Base-by-base conservation (phyloP, 1,140 invertebrate genomes). In the Trinorchestia longiramus region DNA sequence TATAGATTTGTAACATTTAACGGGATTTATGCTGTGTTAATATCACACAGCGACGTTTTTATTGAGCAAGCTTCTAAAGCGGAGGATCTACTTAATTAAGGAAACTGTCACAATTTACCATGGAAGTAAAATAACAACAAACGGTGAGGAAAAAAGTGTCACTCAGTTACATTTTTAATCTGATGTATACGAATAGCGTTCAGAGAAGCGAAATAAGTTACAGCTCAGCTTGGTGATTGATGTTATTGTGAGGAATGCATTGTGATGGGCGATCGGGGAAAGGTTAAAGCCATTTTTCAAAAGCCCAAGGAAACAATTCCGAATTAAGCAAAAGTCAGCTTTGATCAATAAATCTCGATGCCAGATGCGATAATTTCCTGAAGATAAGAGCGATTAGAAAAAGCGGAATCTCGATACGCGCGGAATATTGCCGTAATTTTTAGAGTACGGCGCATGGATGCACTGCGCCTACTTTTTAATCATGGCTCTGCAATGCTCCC, bases 381-480 rank as follows among this genome's bases (percentile, higher is more conserved):
- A 90, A 41, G 88, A 90, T 90, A 43, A 90, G 43, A 41, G 88
- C 15, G 41, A 19, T 42, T 90, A 43, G 15, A 43, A 43, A 90
- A 90, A 90, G 43, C 43, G 88, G 43, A 41, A 43, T 90, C 41
- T 43, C 41, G 41, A 42, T 90, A 36, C 43, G 92, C 40, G 43
- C 92, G 43, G 92, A 94, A 94, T 43, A 94, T 94, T 94, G 92
- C 92, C 23, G 43, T 94, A 94, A 94, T 94, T 94, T 94, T 94
- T 94, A 6, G 43, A 94, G 92, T 11, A 15, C 43, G 43, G 44
- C 92, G 92, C 92, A 94, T 94, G 92, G 92, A 94, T 94, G 92
- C 92, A 94, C 92, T 94, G 43, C 92, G 92, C 92, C 43, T 94
- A 94, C 44, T 94, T 94, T 94, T 94, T 94, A 94, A 94, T 94